phyloP scores from a whole-genome alignment of 2,888 invertebrate genomes.

The Coenonympha glycerion region DNA sequence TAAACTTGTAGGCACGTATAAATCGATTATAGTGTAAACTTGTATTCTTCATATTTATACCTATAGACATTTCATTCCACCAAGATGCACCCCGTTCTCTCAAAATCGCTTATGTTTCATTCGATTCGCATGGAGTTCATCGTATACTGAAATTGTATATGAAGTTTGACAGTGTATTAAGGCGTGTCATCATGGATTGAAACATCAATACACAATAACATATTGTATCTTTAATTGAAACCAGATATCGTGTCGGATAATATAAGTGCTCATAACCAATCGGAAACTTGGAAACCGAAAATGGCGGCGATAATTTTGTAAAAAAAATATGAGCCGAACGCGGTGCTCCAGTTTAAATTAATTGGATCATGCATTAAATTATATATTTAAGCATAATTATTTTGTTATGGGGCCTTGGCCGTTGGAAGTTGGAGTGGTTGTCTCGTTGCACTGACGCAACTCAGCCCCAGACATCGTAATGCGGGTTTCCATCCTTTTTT shows the following conservation, averaged over 20 bases:
- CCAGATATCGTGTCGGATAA: background rate
- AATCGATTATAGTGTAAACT: too few species aligned
- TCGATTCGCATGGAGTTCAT: too few species aligned
- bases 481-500: conserved; percentile 55
- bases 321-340: conserved; percentile 27
- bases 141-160: too few species aligned
- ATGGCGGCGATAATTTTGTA: conserved; percentile 22
- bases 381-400: conserved; percentile 34
- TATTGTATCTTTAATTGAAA: background rate
- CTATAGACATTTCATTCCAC: too few species aligned
- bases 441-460: conserved; percentile 37
- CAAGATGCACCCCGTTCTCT: too few species aligned
- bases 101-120: too few species aligned
- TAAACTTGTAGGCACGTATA: too few species aligned
- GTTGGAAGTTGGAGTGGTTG: conserved; percentile 26
- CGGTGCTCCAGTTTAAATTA: conserved; percentile 37
- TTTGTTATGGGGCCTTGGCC: conserved; percentile 34
- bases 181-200: too few species aligned
- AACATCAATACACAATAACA: background rate
- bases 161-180: too few species aligned
- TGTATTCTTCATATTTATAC: too few species aligned
- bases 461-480: conserved; percentile 36
- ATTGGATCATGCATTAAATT: conserved; percentile 37
- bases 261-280: conserved; percentile 6
- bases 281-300: conserved; percentile 21